Conservation (phyloP, 2,888 invertebrate genomes). For the Camptogramma bilineatum region DNA sequence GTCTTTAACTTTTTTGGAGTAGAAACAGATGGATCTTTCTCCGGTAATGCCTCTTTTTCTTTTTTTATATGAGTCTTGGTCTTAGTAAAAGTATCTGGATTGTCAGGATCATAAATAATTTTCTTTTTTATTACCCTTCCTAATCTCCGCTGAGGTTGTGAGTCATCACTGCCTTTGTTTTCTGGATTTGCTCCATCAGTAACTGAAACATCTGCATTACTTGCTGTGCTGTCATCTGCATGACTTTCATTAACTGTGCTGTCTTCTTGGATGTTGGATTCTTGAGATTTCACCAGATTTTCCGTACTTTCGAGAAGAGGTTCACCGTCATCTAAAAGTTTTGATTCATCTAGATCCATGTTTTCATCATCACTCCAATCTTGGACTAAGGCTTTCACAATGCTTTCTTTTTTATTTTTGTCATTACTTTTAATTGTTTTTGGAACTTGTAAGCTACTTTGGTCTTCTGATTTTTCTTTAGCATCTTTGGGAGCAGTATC, state of each 20-base stretch:
- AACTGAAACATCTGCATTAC: conserved; percentile 52
- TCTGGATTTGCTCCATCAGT: conserved; percentile 56
- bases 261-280: conserved; percentile 40
- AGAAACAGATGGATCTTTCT: conserved; percentile 62
- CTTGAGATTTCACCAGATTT: conserved; percentile 48
- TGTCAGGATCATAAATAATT: conserved; percentile 90
- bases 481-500: conserved; percentile 14
- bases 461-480: conserved; percentile 29
- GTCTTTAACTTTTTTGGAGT: conserved; percentile 64
- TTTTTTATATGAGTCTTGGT: conserved; percentile 55
- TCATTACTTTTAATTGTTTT: conserved; percentile 12
- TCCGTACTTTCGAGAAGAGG: conserved; percentile 44
- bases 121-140: conserved; percentile 89
- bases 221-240: conserved; percentile 41
- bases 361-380: conserved; percentile 82
- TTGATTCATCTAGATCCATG: conserved; percentile 48
- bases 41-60: conserved; percentile 50
- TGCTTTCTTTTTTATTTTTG: conserved; percentile 55
- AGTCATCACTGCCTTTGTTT: conserved; percentile 65
- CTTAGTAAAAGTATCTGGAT: conserved; percentile 82
- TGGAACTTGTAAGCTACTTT: conserved; percentile 5
- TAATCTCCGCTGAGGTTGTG: conserved; percentile 69
- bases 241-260: conserved; percentile 16
- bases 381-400: conserved; percentile 83
- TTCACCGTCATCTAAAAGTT: conserved; percentile 44